phyloP scores from a whole-genome alignment of 2,113 vertebrate genomes.

The Hemicordylus capensis region DNA sequence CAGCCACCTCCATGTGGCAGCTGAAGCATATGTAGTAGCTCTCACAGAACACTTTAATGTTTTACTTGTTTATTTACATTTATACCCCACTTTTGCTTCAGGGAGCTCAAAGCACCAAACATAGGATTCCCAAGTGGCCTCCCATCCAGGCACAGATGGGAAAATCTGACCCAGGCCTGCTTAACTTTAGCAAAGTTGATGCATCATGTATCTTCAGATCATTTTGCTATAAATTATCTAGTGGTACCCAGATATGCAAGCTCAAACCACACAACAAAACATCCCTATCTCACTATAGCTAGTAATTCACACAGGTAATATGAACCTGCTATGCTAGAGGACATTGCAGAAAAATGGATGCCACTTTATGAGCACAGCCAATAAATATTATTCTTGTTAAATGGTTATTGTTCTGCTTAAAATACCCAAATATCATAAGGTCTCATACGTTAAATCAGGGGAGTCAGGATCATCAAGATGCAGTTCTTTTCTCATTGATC shows the following conservation, averaged over 20 bases:
- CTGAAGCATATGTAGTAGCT: background rate
- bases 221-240: background rate
- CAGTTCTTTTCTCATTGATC: slow-evolving; percentile 96
- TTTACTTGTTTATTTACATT: background rate
- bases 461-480: slow-evolving; percentile 92
- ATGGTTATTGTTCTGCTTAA: slow-evolving; percentile 13
- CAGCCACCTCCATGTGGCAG: too few relatives aligned
- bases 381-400: slow-evolving; percentile 8
- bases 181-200: background rate
- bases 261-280: background rate
- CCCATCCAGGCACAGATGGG: too few relatives aligned
- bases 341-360: background rate
- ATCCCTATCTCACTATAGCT: background rate
- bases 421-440: slow-evolving; percentile 21
- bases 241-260: background rate
- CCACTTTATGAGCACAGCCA: background rate
- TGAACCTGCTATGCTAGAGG: too few relatives aligned
- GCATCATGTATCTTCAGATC: background rate
- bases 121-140: background rate
- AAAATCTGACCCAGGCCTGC: background rate
- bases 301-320: background rate
- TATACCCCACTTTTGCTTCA: background rate
- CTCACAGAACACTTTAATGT: background rate
- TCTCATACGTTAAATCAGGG: slow-evolving; percentile 83
- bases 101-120: background rate